These are phyloP conservation scores for Drosophila suboccidentalis DNA, from an alignment of 2,888 invertebrate genomes.

Conservation along the genomic window DNA sequence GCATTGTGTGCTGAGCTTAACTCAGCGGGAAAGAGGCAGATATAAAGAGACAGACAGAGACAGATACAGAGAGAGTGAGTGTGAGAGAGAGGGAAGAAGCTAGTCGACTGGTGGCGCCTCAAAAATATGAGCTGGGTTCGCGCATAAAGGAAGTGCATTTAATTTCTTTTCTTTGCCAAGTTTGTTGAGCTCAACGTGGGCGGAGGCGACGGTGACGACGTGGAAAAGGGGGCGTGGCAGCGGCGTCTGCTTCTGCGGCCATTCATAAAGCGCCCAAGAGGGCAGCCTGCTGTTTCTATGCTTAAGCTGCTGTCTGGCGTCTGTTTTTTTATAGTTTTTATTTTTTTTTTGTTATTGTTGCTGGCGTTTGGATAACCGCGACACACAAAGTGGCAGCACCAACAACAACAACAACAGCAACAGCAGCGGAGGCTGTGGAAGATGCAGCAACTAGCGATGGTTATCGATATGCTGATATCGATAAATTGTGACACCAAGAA, in stretches of 20 bases:
- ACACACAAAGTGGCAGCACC: conserved; percentile 34
- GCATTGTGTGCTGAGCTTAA: conserved; percentile 58
- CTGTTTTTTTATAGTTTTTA: conserved; percentile 13
- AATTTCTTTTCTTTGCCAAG: conserved; percentile 77
- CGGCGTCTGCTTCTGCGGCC: conserved; percentile 48
- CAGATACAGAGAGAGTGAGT: neutral
- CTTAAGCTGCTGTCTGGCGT: conserved; percentile 12
- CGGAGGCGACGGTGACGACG: neutral
- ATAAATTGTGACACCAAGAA: neutral
- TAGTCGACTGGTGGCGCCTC: conserved; percentile 19
- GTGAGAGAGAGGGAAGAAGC: neutral
- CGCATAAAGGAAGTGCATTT: conserved; percentile 81
- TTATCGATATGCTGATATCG: neutral
- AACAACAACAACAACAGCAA: conserved; percentile 7
- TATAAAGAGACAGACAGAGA: too few relatives aligned
- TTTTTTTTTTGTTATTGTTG: conserved; percentile 6
- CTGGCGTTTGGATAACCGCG: conserved; percentile 46
- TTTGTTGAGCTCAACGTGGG: conserved; percentile 14
- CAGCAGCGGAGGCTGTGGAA: conserved; percentile 7
- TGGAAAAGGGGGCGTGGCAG: conserved; percentile 2
- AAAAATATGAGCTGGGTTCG: conserved; percentile 70
- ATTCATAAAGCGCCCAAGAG: conserved; percentile 65
- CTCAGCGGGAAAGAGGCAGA: neutral
- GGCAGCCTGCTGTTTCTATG: conserved; percentile 14
- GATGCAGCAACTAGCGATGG: neutral